Conservation (phyloP, 2,113 vertebrate genomes). For the Syngnathus scovelli region DNA sequence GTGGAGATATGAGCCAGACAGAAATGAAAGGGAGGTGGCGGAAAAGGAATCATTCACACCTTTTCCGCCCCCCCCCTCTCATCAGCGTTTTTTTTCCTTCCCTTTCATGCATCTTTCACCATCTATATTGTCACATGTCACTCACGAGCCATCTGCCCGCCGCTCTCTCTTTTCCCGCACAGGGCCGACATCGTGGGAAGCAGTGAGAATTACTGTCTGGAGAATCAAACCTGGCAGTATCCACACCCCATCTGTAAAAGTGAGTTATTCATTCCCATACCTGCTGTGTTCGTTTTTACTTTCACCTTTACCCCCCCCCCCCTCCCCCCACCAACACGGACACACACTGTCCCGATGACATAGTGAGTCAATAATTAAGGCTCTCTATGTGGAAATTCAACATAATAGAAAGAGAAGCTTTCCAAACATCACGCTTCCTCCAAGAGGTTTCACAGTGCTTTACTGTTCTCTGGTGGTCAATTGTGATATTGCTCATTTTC, state of each 20-base stretch:
- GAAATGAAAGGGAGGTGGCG: conserved; percentile 24
- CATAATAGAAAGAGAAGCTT: neutral
- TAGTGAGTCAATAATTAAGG: no score
- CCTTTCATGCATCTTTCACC: conserved; percentile 19
- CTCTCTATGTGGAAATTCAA: neutral
- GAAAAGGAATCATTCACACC: conserved; percentile 34
- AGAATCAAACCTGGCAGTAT: conserved; percentile 69
- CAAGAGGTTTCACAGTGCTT: conserved; percentile 23
- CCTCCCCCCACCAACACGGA: neutral
- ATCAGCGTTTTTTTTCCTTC: no score
- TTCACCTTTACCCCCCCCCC: neutral
- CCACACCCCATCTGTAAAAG: conserved; percentile 73
- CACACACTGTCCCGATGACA: neutral
- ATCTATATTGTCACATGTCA: conserved; percentile 38
- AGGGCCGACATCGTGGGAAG: conserved; percentile 68
- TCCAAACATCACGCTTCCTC: neutral
- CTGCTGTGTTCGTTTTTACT: neutral
- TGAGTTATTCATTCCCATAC: conserved; percentile 49
- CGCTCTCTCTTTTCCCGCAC: conserved; percentile 28
- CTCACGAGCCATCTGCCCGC: conserved; percentile 23
- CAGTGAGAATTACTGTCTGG: conserved; percentile 70
- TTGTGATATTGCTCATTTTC: conserved; percentile 8
- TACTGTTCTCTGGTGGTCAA: conserved; percentile 58
- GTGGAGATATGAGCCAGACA: conserved; percentile 57
- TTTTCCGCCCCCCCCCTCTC: conserved; percentile 13